These are phyloP conservation scores for crab-eating macaque (Macaca fascicularis) DNA, from an alignment of 2,113 vertebrate species.

Conservation along the genomic window DNA sequence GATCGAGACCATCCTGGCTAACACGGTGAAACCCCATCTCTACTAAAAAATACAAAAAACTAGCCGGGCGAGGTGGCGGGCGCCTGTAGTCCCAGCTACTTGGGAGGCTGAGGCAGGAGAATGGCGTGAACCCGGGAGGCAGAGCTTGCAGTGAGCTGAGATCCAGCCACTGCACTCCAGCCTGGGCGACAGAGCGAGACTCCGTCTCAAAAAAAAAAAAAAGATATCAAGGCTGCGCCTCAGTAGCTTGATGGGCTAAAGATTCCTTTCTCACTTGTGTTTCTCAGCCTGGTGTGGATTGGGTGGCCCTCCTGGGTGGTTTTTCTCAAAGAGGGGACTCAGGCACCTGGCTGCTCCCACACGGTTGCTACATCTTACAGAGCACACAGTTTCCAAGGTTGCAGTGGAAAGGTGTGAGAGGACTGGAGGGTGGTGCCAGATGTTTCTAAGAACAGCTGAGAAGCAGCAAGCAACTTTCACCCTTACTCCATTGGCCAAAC, in stretches of 20 bases:
- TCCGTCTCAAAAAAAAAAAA: too few species aligned
- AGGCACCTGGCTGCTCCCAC: background rate
- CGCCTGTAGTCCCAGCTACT: too few species aligned
- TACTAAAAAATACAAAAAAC: too few species aligned
- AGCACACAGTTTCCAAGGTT: background rate
- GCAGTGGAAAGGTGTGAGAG: background rate
- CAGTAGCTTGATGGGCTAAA: background rate
- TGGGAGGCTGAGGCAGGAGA: too few species aligned
- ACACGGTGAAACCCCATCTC: too few species aligned
- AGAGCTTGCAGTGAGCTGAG: too few species aligned
- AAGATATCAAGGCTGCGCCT: background rate
- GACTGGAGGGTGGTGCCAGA: fast-evolving
- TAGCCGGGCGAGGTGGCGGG: too few species aligned
- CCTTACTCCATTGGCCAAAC: fast-evolving
- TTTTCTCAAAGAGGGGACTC: background rate
- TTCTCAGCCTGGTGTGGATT: background rate
- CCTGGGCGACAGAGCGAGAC: too few species aligned
- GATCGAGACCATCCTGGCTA: too few species aligned
- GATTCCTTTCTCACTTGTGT: background rate
- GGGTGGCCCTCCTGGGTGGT: too few species aligned
- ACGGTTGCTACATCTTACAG: background rate
- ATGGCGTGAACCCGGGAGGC: too few species aligned
- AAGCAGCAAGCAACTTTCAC: fast-evolving
- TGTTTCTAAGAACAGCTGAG: background rate
- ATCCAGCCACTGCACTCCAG: too few species aligned